A percentile compares a stretch with the other conserved stretches of the same genome.
Evolutionary conservation across 2,797 vertebrate species (phyloP).

Genomic region (Pipistrellus kuhlii): DNA sequence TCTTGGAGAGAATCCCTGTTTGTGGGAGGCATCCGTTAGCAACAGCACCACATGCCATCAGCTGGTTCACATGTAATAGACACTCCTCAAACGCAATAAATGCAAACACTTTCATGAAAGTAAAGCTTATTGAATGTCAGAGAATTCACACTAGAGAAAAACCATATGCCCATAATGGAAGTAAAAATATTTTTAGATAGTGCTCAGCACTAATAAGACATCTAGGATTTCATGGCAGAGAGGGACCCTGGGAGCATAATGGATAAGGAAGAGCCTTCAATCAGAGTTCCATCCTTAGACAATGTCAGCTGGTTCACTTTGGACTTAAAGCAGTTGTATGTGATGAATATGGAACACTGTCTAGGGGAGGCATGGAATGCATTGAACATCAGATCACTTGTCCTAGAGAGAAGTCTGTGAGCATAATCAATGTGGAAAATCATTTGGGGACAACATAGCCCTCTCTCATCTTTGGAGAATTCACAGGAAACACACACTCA

Average conservation of each 20-base stretch:
- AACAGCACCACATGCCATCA: not conserved
- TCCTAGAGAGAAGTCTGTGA: not conserved
- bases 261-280: not conserved
- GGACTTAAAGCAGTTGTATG: not conserved
- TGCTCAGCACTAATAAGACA: not conserved
- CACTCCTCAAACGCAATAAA: not conserved
- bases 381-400: not conserved
- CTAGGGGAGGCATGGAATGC: not conserved
- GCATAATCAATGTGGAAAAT: not conserved
- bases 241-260: not conserved
- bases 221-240: constrained; percentile 31
- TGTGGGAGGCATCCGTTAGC: not conserved
- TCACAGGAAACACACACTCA: not conserved
- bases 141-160: constrained; percentile 72
- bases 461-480: constrained; percentile 27
- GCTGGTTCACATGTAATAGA: not conserved
- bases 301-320: not conserved
- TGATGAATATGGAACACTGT: not conserved
- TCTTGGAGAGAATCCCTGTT: not conserved
- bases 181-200: not conserved
- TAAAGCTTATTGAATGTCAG: constrained; percentile 53
- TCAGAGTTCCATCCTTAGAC: constrained; percentile 21
- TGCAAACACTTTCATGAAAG: not conserved
- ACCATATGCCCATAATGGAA: not conserved
- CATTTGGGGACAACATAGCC: not conserved